Evolutionary conservation across 2,888 invertebrate genomes (phyloP).

Genomic region (Cryptosula pallasiana): DNA sequence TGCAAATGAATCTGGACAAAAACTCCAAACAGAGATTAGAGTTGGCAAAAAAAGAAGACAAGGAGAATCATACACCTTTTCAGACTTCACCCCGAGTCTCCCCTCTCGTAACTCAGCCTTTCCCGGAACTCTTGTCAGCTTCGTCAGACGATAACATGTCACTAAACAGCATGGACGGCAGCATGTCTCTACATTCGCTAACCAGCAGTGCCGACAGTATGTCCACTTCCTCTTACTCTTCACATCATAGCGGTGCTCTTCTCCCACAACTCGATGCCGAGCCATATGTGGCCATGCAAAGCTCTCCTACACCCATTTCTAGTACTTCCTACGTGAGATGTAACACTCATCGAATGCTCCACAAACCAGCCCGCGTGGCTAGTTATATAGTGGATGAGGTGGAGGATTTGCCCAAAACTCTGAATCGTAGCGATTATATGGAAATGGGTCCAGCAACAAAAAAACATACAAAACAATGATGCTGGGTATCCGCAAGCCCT

Average conservation of each 20-base stretch:
- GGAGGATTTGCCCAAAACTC: background rate
- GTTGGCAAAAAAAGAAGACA: constrained; percentile 2
- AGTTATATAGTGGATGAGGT: constrained; percentile 13
- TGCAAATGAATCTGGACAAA: background rate
- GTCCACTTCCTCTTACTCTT: constrained; percentile 17
- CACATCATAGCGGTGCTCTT: background rate
- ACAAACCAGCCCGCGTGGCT: background rate
- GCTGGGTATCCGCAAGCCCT: background rate
- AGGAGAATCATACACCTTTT: background rate
- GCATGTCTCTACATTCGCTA: constrained; percentile 19
- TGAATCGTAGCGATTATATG: background rate
- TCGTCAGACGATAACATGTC: constrained; percentile 16
- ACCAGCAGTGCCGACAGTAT: constrained; percentile 17
- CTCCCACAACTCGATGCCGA: background rate
- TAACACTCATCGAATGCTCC: background rate
- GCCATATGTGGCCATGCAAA: background rate
- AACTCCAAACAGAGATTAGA: background rate
- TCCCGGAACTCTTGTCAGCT: background rate
- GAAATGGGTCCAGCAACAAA: background rate
- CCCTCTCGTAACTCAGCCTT: background rate
- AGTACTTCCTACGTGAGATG: background rate
- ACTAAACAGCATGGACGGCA: constrained; percentile 14
- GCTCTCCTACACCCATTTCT: background rate
- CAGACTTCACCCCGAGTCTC: background rate
- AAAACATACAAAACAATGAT: background rate